A percentile compares a stretch with the other conserved stretches of the same genome.
These are phyloP conservation scores for Dicerorhinus sumatrensis DNA, from an alignment of 2,113 vertebrate genomes.

Conservation along the genomic window DNA sequence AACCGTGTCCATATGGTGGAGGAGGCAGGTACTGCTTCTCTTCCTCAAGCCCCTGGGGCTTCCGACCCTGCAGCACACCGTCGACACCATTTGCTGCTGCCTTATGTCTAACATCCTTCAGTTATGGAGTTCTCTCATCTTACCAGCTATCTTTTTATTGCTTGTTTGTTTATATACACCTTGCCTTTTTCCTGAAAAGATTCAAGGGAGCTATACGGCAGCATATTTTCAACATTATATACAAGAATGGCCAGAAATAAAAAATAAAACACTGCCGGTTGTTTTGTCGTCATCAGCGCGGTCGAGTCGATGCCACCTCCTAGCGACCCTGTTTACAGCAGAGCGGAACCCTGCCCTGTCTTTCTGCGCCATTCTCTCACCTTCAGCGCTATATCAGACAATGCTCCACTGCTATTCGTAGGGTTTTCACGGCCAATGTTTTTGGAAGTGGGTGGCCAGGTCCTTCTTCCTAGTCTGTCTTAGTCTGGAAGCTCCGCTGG, in stretches of 20 bases:
- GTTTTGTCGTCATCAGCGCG: no score
- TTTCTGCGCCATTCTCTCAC: no score
- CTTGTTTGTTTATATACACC: neutral
- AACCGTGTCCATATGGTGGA: neutral
- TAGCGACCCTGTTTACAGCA: no score
- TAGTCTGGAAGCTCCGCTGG: no score
- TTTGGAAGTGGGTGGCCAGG: no score
- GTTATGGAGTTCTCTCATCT: neutral
- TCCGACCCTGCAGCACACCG: rapidly evolving
- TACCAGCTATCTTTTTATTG: neutral
- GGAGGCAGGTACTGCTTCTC: neutral
- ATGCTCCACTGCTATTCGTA: no score
- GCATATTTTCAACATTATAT: neutral
- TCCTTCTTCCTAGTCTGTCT: no score
- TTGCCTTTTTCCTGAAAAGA: neutral
- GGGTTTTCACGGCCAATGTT: no score
- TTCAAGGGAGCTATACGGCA: neutral
- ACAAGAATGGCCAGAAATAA: neutral
- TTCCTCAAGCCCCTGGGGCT: neutral
- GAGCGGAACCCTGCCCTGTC: no score
- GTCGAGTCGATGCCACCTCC: no score
- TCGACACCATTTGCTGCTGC: no score
- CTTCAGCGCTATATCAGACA: no score
- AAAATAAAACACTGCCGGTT: neutral
- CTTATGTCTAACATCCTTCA: neutral